A percentile compares a stretch with the other conserved stretches of the same genome.
Conservation (phyloP, 2,113 vertebrate species). For the Pollimyrus isidori region DNA sequence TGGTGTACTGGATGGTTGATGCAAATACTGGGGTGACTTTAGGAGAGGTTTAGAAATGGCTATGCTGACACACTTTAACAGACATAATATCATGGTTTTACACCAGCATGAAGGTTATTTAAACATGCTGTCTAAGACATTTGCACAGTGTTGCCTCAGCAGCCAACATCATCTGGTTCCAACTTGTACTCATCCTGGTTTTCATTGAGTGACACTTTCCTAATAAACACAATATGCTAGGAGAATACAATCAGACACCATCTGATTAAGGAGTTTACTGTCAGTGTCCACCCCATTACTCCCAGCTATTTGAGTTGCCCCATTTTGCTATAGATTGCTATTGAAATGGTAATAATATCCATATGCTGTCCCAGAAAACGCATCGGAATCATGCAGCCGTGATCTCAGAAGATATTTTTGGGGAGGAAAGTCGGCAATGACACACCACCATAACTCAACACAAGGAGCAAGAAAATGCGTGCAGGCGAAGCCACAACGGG, state of each 20-base stretch:
- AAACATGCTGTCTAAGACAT: neutral
- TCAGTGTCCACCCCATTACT: neutral
- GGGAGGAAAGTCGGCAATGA: neutral
- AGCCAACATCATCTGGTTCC: neutral
- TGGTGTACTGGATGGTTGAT: neutral
- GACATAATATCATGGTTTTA: neutral
- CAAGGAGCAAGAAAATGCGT: neutral
- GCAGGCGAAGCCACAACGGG: neutral
- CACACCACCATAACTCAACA: neutral
- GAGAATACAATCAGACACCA: neutral
- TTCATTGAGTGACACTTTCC: neutral
- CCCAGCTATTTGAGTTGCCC: neutral
- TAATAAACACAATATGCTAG: neutral
- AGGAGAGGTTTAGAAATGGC: neutral
- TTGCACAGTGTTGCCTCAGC: neutral
- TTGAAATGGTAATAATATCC: neutral
- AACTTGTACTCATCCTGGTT: neutral
- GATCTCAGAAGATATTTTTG: neutral
- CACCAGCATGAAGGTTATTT: neutral
- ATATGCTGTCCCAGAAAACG: neutral
- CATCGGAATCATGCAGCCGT: neutral
- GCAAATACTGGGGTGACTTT: neutral
- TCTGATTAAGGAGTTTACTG: neutral
- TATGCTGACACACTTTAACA: neutral
- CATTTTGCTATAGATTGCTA: neutral